These are phyloP conservation scores for Tiliacea citrago DNA, from an alignment of 2,888 invertebrate species.

Conservation along the genomic window DNA sequence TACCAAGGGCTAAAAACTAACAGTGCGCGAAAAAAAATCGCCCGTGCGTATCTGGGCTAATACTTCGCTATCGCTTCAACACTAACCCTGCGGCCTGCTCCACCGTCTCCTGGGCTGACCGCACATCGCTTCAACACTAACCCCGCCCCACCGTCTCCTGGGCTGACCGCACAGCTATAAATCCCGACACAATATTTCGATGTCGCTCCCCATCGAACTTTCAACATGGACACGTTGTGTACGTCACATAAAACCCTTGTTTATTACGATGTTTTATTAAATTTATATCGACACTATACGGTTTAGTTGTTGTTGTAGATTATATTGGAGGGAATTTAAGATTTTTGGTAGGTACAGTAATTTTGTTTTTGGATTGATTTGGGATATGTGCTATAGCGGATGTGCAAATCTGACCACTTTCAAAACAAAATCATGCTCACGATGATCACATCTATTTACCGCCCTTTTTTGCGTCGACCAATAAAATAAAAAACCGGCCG, in stretches of 20 bases:
- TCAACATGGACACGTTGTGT: slow-evolving; percentile 58
- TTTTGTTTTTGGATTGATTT: slow-evolving; percentile 3
- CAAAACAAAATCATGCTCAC: no score
- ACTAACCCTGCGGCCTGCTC: slow-evolving; percentile 60
- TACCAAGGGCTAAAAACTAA: no score
- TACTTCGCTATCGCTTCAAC: slow-evolving; percentile 62
- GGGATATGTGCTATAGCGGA: neutral
- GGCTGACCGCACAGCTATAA: slow-evolving; percentile 81
- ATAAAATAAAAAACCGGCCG: no score
- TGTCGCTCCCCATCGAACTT: slow-evolving; percentile 68
- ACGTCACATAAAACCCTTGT: slow-evolving; percentile 62
- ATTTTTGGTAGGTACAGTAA: neutral
- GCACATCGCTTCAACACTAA: slow-evolving; percentile 70
- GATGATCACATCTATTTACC: no score
- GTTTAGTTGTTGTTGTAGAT: slow-evolving; percentile 36
- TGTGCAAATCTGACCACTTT: no score
- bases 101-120: slow-evolving; percentile 74
- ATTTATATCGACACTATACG: slow-evolving; percentile 54
- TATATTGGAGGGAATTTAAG: slow-evolving; percentile 23
- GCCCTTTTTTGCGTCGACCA: no score
- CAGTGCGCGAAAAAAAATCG: no score
- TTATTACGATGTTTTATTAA: slow-evolving; percentile 60
- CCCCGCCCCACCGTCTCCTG: slow-evolving; percentile 68
- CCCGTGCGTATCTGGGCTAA: neutral
- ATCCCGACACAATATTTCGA: slow-evolving; percentile 85